phyloP scores from a whole-genome alignment of 2,888 invertebrate species.

The Antheraea yamamai region DNA sequence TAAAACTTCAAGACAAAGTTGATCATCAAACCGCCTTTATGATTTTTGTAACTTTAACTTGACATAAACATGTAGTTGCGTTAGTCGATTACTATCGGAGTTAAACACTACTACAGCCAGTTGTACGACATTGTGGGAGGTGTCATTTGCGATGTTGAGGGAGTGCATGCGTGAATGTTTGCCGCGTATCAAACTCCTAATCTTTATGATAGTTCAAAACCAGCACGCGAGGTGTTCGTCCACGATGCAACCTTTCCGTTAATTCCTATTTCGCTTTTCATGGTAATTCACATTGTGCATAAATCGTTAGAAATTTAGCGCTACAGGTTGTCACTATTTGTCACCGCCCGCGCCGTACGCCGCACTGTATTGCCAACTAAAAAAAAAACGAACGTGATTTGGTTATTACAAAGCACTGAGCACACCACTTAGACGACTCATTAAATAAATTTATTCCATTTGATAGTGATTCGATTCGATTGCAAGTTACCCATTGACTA shows the following conservation, averaged over 20 bases:
- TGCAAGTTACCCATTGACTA: conserved; percentile 56
- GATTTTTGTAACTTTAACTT: background rate
- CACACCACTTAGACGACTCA: conserved; percentile 68
- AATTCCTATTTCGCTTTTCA: conserved; percentile 58
- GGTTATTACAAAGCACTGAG: conserved; percentile 69
- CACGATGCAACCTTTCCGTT: conserved; percentile 37
- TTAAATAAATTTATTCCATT: conserved; percentile 72
- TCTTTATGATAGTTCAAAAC: conserved; percentile 53
- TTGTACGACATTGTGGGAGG: conserved; percentile 59
- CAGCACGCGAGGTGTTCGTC: conserved; percentile 50
- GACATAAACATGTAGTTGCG: conserved; percentile 22
- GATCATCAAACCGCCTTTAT: background rate
- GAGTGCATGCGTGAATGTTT: conserved; percentile 51
- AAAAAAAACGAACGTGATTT: conserved; percentile 72
- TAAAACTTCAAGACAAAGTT: background rate
- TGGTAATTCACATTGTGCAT: conserved; percentile 56
- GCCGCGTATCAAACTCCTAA: conserved; percentile 54
- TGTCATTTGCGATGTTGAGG: conserved; percentile 60
- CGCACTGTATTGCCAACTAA: background rate
- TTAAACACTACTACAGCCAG: conserved; percentile 45
- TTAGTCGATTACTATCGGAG: conserved; percentile 47
- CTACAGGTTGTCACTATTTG: conserved; percentile 59
- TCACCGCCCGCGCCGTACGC: conserved; percentile 48
- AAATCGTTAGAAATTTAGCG: conserved; percentile 53
- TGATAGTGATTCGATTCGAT: conserved; percentile 72